Base-by-base conservation (phyloP, 1,140 invertebrate genomes). In the Drosophila repleta region DNA sequence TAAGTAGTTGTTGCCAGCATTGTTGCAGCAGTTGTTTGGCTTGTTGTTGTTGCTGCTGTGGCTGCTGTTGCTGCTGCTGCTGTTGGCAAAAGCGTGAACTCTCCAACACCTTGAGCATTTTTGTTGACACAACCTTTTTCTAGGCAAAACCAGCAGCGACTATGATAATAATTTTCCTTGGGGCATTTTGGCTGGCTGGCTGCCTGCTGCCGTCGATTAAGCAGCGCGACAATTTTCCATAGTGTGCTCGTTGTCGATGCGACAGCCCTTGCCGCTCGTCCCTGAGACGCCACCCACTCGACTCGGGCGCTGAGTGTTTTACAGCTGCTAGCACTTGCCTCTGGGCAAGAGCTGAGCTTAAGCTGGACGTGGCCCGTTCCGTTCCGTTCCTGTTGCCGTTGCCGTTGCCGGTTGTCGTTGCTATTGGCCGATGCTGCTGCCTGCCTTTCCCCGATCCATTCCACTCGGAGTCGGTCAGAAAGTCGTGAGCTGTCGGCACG, bases 141-240 rank as follows among this genome's bases (percentile, higher is more conserved):
- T 74, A 39, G 61, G 60, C 51, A 45, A 32, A 17, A 32, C 37
- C 35, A 43, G 65, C 74, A 68, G 53, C 71, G 55, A 39, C 80
- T 65, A 85, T 88, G 83, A 88, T 88, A 88, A 88, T 88, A 88
- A 88, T 88, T 83, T 88, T 89, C 71, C 66, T 76, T 41, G 13
- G 56, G 76, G 49, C 64, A 63, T 69, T 68, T 52, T 5, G 26
- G 17, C 43, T 10, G 29, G 29, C 29, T 21, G 48, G 4, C 55
- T 62, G 66, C 52, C 51, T 68, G 67, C 46, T 74, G 82, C 82
- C 79, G 83, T 79, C 83, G 82, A 87, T 87, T 87, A 87, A 88
- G 71, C 83, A 71, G 55, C 79, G 83, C 83, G 83, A 88, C 83
- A 88, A 88, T 88, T 88, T 88, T 88, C 83, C 83, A 79, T 71